Base-by-base conservation (phyloP, 2,113 vertebrate species). In the Clarias macrocephalus region DNA sequence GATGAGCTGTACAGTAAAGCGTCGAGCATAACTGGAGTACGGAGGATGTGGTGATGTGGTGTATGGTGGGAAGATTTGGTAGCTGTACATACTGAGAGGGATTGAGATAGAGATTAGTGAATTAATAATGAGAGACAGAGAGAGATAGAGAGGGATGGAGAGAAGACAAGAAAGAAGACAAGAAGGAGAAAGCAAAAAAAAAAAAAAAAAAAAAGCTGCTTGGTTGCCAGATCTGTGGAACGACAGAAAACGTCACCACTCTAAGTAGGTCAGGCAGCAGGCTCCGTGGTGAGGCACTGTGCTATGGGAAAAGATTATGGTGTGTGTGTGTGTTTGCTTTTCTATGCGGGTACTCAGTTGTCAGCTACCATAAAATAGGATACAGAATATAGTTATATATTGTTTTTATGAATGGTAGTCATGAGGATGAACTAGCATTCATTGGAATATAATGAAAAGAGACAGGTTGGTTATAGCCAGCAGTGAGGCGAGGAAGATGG, bases 221-320 rank as follows among this genome's bases (percentile, higher is more conserved):
- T 37, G 86, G 77, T 86, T 90, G 89, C 89, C 89, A 87, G 87
- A 88, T 86, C 82, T 56, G 52, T 88, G 68, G 76, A 88, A 42
- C 9, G 54, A n/a, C 59, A 33, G 76, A 84, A 82, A 54, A 88
- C 89, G 87, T 90, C 89, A 88, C 72, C 28, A 59, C 48, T 82
- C 62, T 87, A 90, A 90, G 87, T 90, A 90, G 89, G 89, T 90
- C 89, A 90, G 72, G 85, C 86, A 80, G 72, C 84, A 75, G 84
- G 80, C 76, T 86, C 66, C 62, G 68, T 86, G 81, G 42, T 80
- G 82, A 89, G 73, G 42, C 57, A 73, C 48, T 48, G 80, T 80
- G 76, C n/a, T 85, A 76, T 79, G 82, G 83, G 42, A 88, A 73
- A 68, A 63, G 84, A 82, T 63, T 72, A 42, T 60, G 28, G 28